Evolutionary conservation across 2,888 invertebrate genomes (phyloP).

Genomic region (Hydriomena furcata): DNA sequence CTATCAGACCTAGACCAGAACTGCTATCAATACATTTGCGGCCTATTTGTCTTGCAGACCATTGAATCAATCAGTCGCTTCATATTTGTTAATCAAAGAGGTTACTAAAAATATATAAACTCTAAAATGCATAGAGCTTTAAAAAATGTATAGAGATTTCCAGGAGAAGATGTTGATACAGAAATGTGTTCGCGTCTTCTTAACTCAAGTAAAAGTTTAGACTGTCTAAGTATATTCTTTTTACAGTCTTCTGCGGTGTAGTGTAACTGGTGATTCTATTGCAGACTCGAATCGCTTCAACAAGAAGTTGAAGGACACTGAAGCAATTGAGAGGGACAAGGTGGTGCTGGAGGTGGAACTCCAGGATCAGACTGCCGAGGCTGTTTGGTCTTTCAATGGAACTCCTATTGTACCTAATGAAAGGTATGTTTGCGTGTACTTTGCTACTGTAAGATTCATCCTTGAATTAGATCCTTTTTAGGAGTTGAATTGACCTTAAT

Average conservation of each 20-base stretch:
- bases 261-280: constrained; percentile 39
- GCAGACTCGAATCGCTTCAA: constrained; percentile 98
- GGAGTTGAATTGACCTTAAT: too few species aligned
- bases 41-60: constrained; percentile 7
- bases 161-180: not conserved
- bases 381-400: constrained; percentile 97
- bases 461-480: too few species aligned
- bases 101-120: too few species aligned
- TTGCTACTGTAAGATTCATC: too few species aligned
- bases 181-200: constrained; percentile 13
- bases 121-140: not conserved
- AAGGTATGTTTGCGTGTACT: constrained; percentile 78
- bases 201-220: not conserved
- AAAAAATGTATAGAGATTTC: not conserved
- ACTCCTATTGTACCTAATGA: constrained; percentile 91
- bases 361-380: constrained; percentile 97
- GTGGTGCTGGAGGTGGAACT: constrained; percentile 96
- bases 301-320: constrained; percentile 97
- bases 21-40: constrained; percentile 14
- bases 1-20: constrained; percentile 43
- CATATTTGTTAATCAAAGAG: too few species aligned
- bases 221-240: not conserved
- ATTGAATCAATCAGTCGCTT: constrained; percentile 5
- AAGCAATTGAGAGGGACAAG: constrained; percentile 95
- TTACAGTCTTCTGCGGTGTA: not conserved